Evolutionary conservation across 2,113 vertebrate species (phyloP).

Genomic region (Rostratula benghalensis): DNA sequence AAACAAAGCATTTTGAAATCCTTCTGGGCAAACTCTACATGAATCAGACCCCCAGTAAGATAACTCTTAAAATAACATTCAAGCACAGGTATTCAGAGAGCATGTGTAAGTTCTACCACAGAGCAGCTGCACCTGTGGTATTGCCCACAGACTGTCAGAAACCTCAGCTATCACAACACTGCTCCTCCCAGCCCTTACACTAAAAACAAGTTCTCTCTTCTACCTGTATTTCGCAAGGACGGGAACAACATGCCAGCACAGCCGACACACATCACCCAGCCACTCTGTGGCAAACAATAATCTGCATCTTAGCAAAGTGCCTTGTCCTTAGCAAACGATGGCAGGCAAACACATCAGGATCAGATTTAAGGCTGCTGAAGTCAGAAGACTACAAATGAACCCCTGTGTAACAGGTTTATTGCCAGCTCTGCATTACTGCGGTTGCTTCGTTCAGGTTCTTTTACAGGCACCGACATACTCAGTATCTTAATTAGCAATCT

Average conservation of each 20-base stretch:
- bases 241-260: not conserved
- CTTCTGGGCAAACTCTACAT: not conserved
- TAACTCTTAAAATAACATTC: not conserved
- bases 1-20: not conserved
- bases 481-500: not conserved
- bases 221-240: accelerated
- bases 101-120: accelerated
- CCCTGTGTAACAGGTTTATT: not conserved
- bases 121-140: not conserved
- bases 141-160: not conserved
- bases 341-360: accelerated
- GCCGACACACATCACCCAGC: too few species aligned
- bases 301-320: not conserved
- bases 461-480: not conserved
- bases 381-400: not conserved
- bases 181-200: not conserved
- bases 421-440: not conserved
- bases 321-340: accelerated
- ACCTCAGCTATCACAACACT: accelerated
- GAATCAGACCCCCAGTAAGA: not conserved
- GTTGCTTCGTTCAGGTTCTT: not conserved
- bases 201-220: not conserved
- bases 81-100: accelerated
- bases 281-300: not conserved
- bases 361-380: not conserved